Evolutionary conservation across 2,797 vertebrate species (phyloP).

Genomic region (Melanotaenia boesemani): DNA sequence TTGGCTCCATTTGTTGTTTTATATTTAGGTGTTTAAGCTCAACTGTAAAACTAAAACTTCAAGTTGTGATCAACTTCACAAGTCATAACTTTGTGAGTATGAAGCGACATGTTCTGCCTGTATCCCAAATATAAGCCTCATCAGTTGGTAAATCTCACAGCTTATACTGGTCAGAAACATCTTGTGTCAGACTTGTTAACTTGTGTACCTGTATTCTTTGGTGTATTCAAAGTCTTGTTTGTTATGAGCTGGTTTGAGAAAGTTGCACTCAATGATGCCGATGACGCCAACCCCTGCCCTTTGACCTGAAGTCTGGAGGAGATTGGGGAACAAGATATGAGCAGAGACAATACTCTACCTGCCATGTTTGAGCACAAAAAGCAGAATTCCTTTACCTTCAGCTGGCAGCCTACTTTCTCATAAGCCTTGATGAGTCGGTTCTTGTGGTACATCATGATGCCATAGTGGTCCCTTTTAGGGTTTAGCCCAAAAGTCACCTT

Average conservation of each 20-base stretch:
- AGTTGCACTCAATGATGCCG: constrained; percentile 88
- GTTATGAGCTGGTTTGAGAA: constrained; percentile 87
- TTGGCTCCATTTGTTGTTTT: too few species aligned
- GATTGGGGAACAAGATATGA: neutral
- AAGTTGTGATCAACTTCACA: too few species aligned
- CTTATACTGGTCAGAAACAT: neutral
- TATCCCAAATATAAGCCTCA: too few species aligned
- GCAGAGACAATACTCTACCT: neutral
- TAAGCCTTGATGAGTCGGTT: constrained; percentile 88
- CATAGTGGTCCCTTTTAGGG: constrained; percentile 81
- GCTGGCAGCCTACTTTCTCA: constrained; percentile 88
- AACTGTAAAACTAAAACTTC: too few species aligned
- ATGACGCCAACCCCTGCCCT: constrained; percentile 85
- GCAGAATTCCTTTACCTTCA: constrained; percentile 74
- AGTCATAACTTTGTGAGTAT: too few species aligned
- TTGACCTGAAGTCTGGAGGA: constrained; percentile 75
- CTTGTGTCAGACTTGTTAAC: neutral
- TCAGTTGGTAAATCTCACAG: too few species aligned
- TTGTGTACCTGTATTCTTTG: constrained; percentile 85
- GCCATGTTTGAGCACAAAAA: neutral
- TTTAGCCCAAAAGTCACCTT: constrained; percentile 88
- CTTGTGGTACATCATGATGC: constrained; percentile 90
- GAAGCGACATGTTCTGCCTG: too few species aligned
- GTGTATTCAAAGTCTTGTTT: constrained; percentile 91
- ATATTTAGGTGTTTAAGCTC: too few species aligned